phyloP scores from a whole-genome alignment of 1,140 invertebrate genomes.

The Euwallacea fornicatus region DNA sequence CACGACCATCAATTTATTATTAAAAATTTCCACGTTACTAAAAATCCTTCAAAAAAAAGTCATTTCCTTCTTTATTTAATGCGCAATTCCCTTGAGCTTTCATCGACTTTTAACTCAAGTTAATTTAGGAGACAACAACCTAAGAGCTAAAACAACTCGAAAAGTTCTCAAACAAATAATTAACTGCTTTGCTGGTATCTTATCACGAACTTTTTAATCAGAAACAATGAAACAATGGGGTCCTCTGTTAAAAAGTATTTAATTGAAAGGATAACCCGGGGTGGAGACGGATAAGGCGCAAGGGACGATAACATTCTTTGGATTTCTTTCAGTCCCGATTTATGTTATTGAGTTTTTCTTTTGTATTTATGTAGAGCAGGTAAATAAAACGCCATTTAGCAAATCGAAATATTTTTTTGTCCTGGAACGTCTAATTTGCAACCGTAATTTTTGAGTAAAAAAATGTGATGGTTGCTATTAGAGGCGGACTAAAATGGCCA shows the following conservation, averaged over 20 bases:
- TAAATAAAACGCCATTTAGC: background rate
- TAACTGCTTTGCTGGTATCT: conserved; percentile 12
- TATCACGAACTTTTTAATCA: conserved; percentile 20
- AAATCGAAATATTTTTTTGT: background rate
- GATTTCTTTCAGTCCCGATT: background rate
- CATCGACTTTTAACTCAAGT: background rate
- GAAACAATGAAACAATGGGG: conserved; percentile 15
- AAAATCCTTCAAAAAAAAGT: too few species aligned
- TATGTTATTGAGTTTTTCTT: background rate
- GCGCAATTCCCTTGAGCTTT: background rate
- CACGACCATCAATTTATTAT: too few species aligned
- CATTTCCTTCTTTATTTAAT: background rate
- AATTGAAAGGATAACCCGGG: conserved; percentile 11
- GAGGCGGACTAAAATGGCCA: background rate
- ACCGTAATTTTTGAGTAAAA: background rate
- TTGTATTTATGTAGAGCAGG: background rate
- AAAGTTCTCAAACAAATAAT: conserved; percentile 22
- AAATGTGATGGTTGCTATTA: background rate
- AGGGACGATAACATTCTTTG: background rate
- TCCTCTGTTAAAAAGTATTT: conserved; percentile 14
- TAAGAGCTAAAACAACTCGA: conserved; percentile 1
- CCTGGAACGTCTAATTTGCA: background rate
- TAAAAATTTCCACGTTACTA: too few species aligned
- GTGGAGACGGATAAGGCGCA: background rate
- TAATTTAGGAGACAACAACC: conserved; percentile 1